Evolutionary conservation across 2,113 vertebrate species (phyloP).

Genomic region (Ptilonorhynchus violaceus): DNA sequence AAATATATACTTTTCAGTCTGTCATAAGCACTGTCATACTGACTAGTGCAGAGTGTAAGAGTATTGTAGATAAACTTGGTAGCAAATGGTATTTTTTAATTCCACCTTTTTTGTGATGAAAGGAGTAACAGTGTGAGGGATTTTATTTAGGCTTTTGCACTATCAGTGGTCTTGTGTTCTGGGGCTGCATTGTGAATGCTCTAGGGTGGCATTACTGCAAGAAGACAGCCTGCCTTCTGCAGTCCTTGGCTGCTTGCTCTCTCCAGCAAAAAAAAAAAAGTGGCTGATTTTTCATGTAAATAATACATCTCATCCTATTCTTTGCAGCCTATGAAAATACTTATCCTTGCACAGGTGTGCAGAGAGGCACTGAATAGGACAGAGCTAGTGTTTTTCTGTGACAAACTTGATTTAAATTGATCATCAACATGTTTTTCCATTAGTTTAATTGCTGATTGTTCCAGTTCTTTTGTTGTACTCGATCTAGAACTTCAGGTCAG

Average conservation of each 20-base stretch:
- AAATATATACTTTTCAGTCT: neutral
- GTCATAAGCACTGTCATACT: neutral
- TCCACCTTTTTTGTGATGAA: neutral
- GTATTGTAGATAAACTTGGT: neutral
- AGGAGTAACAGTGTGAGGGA: neutral
- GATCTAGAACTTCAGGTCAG: slow-evolving; percentile 24
- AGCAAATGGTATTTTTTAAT: neutral
- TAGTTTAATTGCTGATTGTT: slow-evolving; percentile 29
- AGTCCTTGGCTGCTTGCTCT: neutral
- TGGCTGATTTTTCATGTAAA: neutral
- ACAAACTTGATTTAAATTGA: neutral
- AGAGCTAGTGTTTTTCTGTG: neutral
- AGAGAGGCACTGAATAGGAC: neutral
- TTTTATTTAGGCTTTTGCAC: neutral
- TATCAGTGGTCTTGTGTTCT: neutral
- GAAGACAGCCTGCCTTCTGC: neutral
- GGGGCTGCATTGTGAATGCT: neutral
- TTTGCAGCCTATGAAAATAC: neutral
- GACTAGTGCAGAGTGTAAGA: neutral
- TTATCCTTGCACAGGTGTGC: neutral
- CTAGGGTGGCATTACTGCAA: neutral
- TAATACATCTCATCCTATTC: neutral
- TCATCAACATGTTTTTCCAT: neutral
- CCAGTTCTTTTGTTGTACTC: neutral
- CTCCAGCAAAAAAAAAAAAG: neutral